A percentile compares a stretch with the other conserved stretches of the same genome.
Evolutionary conservation across 30 jellyfish, hydroid and myxozoan genomes (phyloP).

Genomic region (Turritopsis rubra): DNA sequence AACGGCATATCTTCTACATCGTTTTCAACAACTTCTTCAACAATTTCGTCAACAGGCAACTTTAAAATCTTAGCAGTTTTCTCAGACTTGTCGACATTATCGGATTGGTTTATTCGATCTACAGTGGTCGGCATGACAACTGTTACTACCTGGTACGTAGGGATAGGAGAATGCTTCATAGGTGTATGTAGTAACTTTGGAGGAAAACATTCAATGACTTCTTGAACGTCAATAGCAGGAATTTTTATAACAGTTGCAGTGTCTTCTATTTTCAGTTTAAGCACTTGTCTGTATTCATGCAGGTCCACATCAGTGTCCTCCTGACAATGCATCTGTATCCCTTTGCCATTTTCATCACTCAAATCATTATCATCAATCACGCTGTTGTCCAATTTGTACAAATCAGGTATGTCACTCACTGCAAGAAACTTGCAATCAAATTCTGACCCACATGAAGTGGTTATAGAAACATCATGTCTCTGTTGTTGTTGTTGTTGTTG

Average conservation of each 20-base stretch:
- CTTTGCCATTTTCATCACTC: neutral
- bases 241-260: neutral
- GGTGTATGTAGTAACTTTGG: neutral
- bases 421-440: neutral
- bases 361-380: neutral
- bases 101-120: neutral
- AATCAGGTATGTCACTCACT: neutral
- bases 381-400: neutral
- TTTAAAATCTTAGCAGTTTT: neutral
- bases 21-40: neutral
- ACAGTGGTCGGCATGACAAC: neutral
- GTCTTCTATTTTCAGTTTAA: neutral
- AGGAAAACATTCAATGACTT: neutral
- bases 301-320: neutral
- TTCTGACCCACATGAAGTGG: neutral
- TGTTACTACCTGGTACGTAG: neutral
- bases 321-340: neutral
- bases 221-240: neutral
- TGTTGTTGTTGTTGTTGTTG: neutral
- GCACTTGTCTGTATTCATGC: neutral
- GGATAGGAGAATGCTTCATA: neutral
- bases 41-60: neutral
- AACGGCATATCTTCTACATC: neutral
- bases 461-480: neutral
- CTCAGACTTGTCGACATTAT: neutral